phyloP scores from a whole-genome alignment of 2,888 invertebrate genomes.

The Coelopa pilipes region DNA sequence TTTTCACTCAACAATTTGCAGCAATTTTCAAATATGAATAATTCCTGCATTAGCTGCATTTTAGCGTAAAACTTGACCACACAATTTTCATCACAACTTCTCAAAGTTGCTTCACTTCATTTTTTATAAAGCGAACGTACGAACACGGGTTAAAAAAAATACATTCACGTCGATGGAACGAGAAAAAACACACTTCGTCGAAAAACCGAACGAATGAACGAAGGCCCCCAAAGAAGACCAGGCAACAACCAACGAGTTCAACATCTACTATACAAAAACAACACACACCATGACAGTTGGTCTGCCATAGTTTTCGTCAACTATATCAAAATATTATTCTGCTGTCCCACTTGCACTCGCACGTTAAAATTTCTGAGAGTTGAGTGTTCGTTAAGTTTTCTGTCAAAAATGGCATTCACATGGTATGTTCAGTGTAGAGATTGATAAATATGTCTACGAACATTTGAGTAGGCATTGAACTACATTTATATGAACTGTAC shows the following conservation, averaged over 20 bases:
- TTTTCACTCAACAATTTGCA: slow-evolving; percentile 13
- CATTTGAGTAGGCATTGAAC: neutral
- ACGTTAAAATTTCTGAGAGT: too few species aligned
- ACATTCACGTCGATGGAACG: slow-evolving; percentile 2
- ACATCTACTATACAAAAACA: neutral
- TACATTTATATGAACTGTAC: neutral
- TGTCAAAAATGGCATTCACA: neutral
- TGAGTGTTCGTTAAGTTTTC: neutral
- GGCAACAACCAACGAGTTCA: neutral
- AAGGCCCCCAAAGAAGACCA: neutral
- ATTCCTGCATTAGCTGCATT: slow-evolving; percentile 30
- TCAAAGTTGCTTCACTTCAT: slow-evolving; percentile 7
- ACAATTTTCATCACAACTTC: slow-evolving; percentile 24
- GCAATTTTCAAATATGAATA: slow-evolving; percentile 14
- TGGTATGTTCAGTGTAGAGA: neutral
- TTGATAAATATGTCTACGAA: neutral
- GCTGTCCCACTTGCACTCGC: slow-evolving; percentile 15
- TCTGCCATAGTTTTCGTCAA: neutral
- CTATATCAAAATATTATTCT: slow-evolving; percentile 33
- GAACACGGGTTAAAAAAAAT: slow-evolving; percentile 13
- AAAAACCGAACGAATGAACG: slow-evolving; percentile 30
- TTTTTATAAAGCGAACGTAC: slow-evolving; percentile 28
- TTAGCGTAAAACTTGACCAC: slow-evolving; percentile 14
- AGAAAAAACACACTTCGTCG: slow-evolving; percentile 27
- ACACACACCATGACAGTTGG: neutral